These are phyloP conservation scores for Drosophila pachea DNA, from an alignment of 1,140 invertebrate species.

Conservation along the genomic window DNA sequence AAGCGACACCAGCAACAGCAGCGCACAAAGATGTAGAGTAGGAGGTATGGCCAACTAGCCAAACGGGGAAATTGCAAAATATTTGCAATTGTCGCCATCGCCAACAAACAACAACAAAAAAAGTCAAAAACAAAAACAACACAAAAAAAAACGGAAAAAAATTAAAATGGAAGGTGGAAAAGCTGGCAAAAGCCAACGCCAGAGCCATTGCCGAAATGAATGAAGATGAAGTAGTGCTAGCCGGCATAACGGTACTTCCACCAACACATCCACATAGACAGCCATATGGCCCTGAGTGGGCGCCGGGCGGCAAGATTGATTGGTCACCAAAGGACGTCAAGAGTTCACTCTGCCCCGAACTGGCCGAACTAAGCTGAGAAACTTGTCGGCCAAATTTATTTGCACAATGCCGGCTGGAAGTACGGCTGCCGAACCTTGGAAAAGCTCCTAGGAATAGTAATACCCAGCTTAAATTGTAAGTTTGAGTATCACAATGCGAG, in stretches of 20 bases:
- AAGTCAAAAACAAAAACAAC: neutral
- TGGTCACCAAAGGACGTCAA: constrained; percentile 29
- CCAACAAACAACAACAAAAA: constrained; percentile 23
- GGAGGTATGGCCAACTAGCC: constrained; percentile 36
- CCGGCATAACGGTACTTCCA: constrained; percentile 29
- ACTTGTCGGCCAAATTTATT: constrained; percentile 42
- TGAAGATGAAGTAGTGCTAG: constrained; percentile 65
- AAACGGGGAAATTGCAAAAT: constrained; percentile 69
- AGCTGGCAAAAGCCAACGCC: constrained; percentile 13
- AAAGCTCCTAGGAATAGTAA: too few relatives aligned
- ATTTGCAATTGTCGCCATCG: constrained; percentile 69
- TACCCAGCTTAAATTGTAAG: too few relatives aligned
- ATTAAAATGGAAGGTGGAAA: neutral
- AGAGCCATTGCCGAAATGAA: constrained; percentile 66
- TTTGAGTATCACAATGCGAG: too few relatives aligned
- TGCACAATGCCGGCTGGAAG: constrained; percentile 10
- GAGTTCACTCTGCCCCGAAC: constrained; percentile 20
- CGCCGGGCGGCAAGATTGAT: constrained; percentile 47
- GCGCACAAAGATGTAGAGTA: constrained; percentile 21
- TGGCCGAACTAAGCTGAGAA: constrained; percentile 49
- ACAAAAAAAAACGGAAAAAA: constrained; percentile 13
- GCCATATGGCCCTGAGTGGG: constrained; percentile 25
- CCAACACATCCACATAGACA: constrained; percentile 22
- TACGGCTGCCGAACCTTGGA: constrained; percentile 10
- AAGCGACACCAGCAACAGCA: constrained; percentile 20